These are phyloP conservation scores for Diplogasteroides magnus DNA, from an alignment of 1,140 invertebrate genomes.

Conservation along the genomic window DNA sequence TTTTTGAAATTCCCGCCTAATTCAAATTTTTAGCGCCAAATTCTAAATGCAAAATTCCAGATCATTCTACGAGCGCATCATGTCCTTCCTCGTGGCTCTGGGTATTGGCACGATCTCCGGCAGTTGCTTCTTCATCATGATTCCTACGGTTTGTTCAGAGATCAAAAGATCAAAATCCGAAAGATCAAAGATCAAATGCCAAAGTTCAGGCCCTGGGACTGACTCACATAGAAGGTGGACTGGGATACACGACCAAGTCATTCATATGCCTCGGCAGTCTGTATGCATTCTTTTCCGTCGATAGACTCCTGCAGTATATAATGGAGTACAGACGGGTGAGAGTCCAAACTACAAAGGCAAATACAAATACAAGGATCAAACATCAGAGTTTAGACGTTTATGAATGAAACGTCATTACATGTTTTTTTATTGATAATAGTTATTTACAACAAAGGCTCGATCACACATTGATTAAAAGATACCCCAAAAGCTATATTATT, in stretches of 20 bases:
- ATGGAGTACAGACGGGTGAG: slow-evolving; percentile 35
- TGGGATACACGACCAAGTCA: slow-evolving; percentile 37
- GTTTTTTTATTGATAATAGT: too few relatives aligned
- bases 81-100: slow-evolving; percentile 40
- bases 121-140: slow-evolving; percentile 34
- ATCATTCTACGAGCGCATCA: slow-evolving; percentile 35
- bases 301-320: slow-evolving; percentile 36
- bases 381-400: not conserved
- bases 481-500: too few relatives aligned
- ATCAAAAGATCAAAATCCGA: slow-evolving; percentile 8
- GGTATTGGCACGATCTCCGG: slow-evolving; percentile 42
- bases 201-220: slow-evolving; percentile 24
- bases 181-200: slow-evolving; percentile 30
- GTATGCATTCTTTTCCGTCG: slow-evolving; percentile 39
- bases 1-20: too few relatives aligned
- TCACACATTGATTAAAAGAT: too few relatives aligned
- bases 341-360: not conserved
- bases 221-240: slow-evolving; percentile 2
- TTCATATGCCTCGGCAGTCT: slow-evolving; percentile 39
- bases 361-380: not conserved
- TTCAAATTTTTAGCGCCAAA: not conserved
- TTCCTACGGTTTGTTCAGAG: slow-evolving; percentile 31
- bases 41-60: slow-evolving; percentile 22
- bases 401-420: too few relatives aligned
- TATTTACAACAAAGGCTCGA: too few relatives aligned